These are phyloP conservation scores for Periparus ater DNA, from an alignment of 2,797 vertebrate genomes.

Conservation along the genomic window DNA sequence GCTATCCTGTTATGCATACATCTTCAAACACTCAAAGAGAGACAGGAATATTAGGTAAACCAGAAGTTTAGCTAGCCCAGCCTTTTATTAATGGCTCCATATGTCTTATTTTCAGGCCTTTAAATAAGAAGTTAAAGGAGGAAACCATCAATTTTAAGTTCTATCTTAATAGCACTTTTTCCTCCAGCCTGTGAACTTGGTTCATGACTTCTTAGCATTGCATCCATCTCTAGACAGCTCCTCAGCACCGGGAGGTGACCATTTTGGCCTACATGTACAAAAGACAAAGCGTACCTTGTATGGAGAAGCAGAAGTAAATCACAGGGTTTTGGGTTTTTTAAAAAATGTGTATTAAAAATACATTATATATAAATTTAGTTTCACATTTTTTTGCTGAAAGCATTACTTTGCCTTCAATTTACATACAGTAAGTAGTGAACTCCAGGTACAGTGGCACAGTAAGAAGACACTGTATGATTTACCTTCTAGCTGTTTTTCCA, in stretches of 20 bases:
- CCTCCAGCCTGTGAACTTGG: neutral
- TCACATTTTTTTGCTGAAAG: neutral
- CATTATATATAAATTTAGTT: neutral
- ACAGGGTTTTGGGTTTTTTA: neutral
- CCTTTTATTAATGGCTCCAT: neutral
- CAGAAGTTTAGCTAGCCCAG: neutral
- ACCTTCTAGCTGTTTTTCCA: conserved; percentile 92
- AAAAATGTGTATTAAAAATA: neutral
- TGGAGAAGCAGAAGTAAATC: neutral
- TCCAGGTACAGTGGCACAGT: neutral
- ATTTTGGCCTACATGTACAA: neutral
- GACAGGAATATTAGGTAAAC: neutral
- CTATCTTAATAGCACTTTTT: fast-evolving
- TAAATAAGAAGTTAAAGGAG: neutral
- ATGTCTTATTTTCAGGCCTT: neutral
- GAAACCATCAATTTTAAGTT: neutral
- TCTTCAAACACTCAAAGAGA: neutral
- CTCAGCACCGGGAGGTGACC: neutral
- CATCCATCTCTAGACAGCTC: neutral
- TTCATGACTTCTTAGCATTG: neutral
- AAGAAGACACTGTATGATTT: neutral
- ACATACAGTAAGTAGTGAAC: neutral
- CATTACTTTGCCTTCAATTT: neutral
- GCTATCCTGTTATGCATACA: neutral
- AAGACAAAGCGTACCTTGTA: neutral